These are phyloP conservation scores for Brachyopa scutellaris DNA, from an alignment of 2,888 invertebrate species.

Conservation along the genomic window DNA sequence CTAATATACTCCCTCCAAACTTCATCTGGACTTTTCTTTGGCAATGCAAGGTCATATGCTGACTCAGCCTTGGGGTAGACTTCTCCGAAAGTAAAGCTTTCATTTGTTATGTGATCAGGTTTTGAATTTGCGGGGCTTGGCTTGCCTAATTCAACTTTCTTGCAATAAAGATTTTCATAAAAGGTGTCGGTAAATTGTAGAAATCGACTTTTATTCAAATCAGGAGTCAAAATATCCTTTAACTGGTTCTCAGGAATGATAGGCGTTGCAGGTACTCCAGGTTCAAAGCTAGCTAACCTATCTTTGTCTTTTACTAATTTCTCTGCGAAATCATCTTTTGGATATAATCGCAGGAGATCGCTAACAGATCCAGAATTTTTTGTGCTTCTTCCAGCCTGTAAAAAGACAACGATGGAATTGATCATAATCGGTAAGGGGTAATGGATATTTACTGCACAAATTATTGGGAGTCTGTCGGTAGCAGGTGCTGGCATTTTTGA, in stretches of 20 bases:
- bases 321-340: constrained; percentile 76
- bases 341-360: constrained; percentile 69
- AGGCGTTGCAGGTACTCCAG: constrained; percentile 34
- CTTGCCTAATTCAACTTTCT: constrained; percentile 76
- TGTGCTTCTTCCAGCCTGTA: constrained; percentile 74
- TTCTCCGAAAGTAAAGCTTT: constrained; percentile 76
- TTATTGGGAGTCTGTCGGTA: constrained; percentile 36
- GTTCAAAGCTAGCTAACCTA: background rate
- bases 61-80: constrained; percentile 34
- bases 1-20: constrained; percentile 75
- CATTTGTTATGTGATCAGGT: constrained; percentile 76
- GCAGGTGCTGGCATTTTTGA: constrained; percentile 20
- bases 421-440: no score
- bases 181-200: constrained; percentile 77
- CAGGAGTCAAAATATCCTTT: constrained; percentile 75
- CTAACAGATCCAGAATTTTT: background rate
- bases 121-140: constrained; percentile 74
- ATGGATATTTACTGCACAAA: constrained; percentile 50
- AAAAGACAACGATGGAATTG: no score
- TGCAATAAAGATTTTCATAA: constrained; percentile 78
- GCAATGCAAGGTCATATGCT: constrained; percentile 75
- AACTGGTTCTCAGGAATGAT: constrained; percentile 72
- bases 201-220: constrained; percentile 78
- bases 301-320: constrained; percentile 74
- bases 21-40: constrained; percentile 74